These are phyloP conservation scores for Rutilus rutilus DNA, from an alignment of 2,113 vertebrate genomes.

Conservation along the genomic window DNA sequence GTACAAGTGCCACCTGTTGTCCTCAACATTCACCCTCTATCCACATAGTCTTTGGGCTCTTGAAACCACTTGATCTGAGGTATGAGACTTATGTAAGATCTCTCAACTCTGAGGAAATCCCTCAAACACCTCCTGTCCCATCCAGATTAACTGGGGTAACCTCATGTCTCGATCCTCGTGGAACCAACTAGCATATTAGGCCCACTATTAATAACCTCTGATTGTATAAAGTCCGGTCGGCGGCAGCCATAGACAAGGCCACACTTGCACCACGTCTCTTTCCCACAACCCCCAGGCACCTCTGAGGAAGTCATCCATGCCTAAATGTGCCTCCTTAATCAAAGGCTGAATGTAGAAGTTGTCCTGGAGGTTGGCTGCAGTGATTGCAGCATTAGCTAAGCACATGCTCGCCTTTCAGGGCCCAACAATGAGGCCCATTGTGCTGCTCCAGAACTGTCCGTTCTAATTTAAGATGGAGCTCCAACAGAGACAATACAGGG, in stretches of 20 bases:
- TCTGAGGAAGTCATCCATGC: slow-evolving; percentile 87
- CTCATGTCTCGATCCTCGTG: slow-evolving; percentile 52
- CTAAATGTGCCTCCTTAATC: slow-evolving; percentile 87
- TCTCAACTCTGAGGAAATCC: slow-evolving; percentile 14
- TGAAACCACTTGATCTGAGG: slow-evolving; percentile 18
- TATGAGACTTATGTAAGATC: slow-evolving; percentile 10
- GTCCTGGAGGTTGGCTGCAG: slow-evolving; percentile 82
- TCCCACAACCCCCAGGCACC: slow-evolving; percentile 84
- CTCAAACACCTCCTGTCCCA: neutral
- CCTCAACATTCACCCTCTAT: slow-evolving; percentile 8
- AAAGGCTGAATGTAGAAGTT: slow-evolving; percentile 80
- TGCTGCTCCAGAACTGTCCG: slow-evolving; percentile 72
- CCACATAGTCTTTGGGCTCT: neutral
- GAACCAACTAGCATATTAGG: slow-evolving; percentile 57
- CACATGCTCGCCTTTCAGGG: slow-evolving; percentile 83
- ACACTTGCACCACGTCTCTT: slow-evolving; percentile 71
- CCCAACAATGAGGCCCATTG: slow-evolving; percentile 82
- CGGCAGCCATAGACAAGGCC: slow-evolving; percentile 61
- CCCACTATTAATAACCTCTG: slow-evolving; percentile 64
- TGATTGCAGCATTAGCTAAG: slow-evolving; percentile 76
- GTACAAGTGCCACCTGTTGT: slow-evolving; percentile 5
- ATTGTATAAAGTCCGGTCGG: slow-evolving; percentile 51
- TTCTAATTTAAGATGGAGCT: slow-evolving; percentile 74
- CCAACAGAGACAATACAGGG: slow-evolving; percentile 65
- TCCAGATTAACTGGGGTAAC: slow-evolving; percentile 35